phyloP scores from a whole-genome alignment of 2,113 vertebrate genomes.

The Oncorhynchus keta region DNA sequence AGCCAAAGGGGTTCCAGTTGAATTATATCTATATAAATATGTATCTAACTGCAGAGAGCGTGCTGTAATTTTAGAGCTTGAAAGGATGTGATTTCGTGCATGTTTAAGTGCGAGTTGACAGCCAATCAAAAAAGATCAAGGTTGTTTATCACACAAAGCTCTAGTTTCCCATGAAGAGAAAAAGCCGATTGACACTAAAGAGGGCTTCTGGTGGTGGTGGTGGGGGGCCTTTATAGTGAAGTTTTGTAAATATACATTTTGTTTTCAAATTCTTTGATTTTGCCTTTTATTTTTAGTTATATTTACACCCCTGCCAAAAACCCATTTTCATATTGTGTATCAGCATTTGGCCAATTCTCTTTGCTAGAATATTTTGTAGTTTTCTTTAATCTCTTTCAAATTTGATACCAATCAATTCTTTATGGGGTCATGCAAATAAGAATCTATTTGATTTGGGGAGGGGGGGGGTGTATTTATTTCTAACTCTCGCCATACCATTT shows the following conservation, averaged over 20 bases:
- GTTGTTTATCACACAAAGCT: slow-evolving; percentile 49
- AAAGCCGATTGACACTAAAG: slow-evolving; percentile 68
- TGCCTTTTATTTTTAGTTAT: slow-evolving; percentile 35
- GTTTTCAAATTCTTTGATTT: slow-evolving; percentile 37
- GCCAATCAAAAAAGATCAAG: slow-evolving; percentile 39
- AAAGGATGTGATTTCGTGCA: slow-evolving; percentile 62
- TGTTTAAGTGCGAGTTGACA: slow-evolving; percentile 53
- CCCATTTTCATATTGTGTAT: slow-evolving; percentile 29
- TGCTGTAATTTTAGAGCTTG: slow-evolving; percentile 56
- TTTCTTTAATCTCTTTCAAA: slow-evolving; percentile 8
- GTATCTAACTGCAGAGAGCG: slow-evolving; percentile 64
- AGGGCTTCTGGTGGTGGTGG: neutral
- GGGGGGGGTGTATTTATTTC: slow-evolving; percentile 6
- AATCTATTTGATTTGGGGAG: neutral
- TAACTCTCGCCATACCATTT: slow-evolving; percentile 27
- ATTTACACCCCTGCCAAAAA: slow-evolving; percentile 43
- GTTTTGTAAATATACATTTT: slow-evolving; percentile 48
- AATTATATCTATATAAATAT: slow-evolving; percentile 66
- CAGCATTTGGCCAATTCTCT: slow-evolving; percentile 28
- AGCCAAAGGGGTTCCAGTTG: slow-evolving; percentile 76
- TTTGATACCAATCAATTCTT: slow-evolving; percentile 5
- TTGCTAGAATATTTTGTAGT: slow-evolving; percentile 16
- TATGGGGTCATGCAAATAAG: neutral
- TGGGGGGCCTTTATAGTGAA: slow-evolving; percentile 29
- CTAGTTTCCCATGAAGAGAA: slow-evolving; percentile 37